phyloP scores from a whole-genome alignment of 2,797 vertebrate species.

The Columba guinea region DNA sequence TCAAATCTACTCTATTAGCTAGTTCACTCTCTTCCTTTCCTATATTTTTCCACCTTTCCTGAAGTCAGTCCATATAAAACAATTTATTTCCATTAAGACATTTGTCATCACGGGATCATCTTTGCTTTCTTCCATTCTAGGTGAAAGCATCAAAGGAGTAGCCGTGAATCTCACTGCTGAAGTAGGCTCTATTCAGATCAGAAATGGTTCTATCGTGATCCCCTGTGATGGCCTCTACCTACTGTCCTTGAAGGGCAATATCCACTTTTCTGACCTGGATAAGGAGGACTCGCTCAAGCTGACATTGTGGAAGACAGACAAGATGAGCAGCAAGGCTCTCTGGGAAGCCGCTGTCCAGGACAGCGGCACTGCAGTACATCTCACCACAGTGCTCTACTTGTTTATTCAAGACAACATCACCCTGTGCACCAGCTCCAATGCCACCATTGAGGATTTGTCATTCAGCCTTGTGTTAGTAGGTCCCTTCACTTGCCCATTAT shows the following conservation, averaged over 20 bases:
- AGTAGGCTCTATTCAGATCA: conserved; percentile 39
- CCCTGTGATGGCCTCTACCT: conserved; percentile 74
- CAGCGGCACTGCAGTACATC: background rate
- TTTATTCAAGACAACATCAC: conserved; percentile 30
- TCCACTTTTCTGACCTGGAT: background rate
- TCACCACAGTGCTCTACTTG: conserved; percentile 30
- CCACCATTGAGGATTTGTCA: background rate
- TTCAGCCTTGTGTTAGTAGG: conserved; percentile 58
- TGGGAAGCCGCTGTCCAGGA: background rate
- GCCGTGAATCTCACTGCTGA: conserved; percentile 22
- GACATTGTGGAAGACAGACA: background rate
- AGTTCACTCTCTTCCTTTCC: background rate
- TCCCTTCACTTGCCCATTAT: background rate
- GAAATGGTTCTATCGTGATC: conserved; percentile 64
- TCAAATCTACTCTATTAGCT: background rate
- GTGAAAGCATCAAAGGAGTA: background rate
- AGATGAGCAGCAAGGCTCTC: rapidly evolving
- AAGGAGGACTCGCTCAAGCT: background rate
- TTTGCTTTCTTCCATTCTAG: conserved; percentile 21
- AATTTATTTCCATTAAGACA: background rate
- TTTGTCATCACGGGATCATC: background rate
- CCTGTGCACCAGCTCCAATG: background rate
- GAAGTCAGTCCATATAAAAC: background rate
- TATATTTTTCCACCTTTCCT: background rate
- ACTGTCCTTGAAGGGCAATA: conserved; percentile 39